A percentile compares a stretch with the other conserved stretches of the same genome.
Conservation (phyloP, 2,113 vertebrate genomes). For the Thryonomys swinderianus region DNA sequence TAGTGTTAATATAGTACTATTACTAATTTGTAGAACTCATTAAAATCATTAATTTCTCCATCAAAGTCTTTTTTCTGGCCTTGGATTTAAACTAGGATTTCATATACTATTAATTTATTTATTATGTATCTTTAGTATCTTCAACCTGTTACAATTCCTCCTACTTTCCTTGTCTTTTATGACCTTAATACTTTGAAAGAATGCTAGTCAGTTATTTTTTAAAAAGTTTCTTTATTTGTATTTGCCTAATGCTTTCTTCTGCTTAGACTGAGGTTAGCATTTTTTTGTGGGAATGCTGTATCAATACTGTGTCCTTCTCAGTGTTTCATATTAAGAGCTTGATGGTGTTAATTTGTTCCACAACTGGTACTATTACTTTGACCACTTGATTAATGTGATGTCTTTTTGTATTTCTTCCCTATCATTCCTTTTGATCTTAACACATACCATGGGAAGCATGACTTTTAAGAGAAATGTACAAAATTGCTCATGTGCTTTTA, state of each 20-base stretch:
- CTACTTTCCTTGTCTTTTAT: constrained; percentile 39
- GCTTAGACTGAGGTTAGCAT: neutral
- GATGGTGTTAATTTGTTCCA: neutral
- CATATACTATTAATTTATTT: constrained; percentile 25
- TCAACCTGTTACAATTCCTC: neutral
- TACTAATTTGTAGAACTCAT: constrained; percentile 44
- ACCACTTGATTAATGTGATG: constrained; percentile 1
- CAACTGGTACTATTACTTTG: neutral
- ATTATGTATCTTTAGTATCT: constrained; percentile 3
- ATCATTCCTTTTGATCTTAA: constrained; percentile 49
- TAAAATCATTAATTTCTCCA: constrained; percentile 38
- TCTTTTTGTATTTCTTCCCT: constrained; percentile 45
- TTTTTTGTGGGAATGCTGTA: constrained; percentile 20
- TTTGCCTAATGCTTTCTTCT: constrained; percentile 38
- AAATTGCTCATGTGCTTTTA: constrained; percentile 33
- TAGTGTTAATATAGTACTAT: neutral
- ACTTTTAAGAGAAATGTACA: constrained; percentile 28
- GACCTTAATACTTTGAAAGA: constrained; percentile 28
- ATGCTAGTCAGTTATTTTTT: constrained; percentile 12
- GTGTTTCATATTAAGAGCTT: constrained; percentile 25
- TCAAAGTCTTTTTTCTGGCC: constrained; percentile 20
- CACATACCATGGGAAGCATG: neutral
- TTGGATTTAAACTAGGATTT: constrained; percentile 4
- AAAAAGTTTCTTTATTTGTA: constrained; percentile 17
- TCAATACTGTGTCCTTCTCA: neutral